phyloP scores from a whole-genome alignment of 1,140 invertebrate species.

The Metaphire vulgaris region DNA sequence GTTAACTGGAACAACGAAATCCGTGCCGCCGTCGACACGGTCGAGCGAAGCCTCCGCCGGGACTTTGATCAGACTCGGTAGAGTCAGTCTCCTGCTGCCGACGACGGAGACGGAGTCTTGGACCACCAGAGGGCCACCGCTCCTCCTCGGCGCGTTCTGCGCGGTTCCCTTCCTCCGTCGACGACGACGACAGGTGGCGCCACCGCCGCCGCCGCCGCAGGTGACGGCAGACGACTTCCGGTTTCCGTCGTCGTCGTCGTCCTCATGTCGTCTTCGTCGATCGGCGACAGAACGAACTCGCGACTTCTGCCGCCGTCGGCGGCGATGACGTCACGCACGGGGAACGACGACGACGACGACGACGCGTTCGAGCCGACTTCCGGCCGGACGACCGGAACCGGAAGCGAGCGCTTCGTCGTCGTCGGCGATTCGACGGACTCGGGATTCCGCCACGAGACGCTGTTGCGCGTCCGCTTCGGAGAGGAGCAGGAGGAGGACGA shows the following conservation, averaged over 20 bases:
- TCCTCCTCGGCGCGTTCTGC: too few species aligned
- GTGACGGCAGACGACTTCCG: not conserved
- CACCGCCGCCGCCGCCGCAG: too few species aligned
- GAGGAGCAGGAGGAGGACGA: not conserved
- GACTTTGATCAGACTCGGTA: not conserved
- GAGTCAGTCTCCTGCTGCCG: not conserved
- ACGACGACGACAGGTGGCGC: not conserved
- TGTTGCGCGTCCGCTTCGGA: not conserved
- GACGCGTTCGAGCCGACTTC: not conserved
- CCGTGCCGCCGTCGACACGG: too few species aligned
- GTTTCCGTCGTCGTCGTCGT: too few species aligned
- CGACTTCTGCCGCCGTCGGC: not conserved
- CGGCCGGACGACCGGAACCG: too few species aligned
- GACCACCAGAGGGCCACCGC: too few species aligned
- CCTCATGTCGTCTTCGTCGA: conserved; percentile 1
- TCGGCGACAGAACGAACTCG: not conserved
- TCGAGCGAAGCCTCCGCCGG: too few species aligned
- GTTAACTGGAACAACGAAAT: too few species aligned
- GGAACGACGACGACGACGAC: too few species aligned
- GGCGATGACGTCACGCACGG: not conserved
- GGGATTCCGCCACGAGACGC: not conserved
- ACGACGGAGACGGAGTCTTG: too few species aligned
- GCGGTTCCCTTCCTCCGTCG: not conserved
- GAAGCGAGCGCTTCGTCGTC: not conserved
- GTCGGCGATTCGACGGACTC: not conserved